Conservation (phyloP, 2,797 vertebrate genomes). For the Fringilla coelebs region DNA sequence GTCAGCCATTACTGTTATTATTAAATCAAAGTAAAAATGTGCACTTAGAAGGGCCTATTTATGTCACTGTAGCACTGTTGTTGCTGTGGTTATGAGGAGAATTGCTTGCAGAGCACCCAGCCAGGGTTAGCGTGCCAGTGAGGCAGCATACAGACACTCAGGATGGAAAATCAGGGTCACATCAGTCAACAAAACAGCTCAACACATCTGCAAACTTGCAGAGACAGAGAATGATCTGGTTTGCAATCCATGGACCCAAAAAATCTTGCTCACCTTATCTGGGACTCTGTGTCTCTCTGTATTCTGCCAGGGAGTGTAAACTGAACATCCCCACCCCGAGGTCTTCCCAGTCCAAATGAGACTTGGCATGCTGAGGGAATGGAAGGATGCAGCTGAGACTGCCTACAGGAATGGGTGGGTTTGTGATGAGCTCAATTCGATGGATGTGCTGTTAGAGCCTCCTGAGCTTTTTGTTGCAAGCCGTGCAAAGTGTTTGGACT, state of each 20-base stretch:
- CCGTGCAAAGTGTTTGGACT: neutral
- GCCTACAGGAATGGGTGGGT: accelerated
- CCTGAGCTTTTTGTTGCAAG: neutral
- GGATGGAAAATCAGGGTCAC: neutral
- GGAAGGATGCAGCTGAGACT: neutral
- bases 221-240: neutral
- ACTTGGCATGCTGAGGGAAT: neutral
- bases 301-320: neutral
- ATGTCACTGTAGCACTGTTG: neutral
- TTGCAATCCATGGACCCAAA: neutral
- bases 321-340: neutral
- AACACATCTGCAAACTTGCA: neutral
- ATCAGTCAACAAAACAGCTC: neutral
- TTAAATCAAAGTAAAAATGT: neutral
- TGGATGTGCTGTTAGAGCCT: neutral
- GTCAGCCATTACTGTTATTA: neutral
- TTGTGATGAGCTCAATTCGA: neutral
- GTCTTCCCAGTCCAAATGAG: neutral
- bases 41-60: neutral
- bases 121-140: neutral
- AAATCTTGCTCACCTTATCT: neutral
- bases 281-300: neutral
- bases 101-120: neutral
- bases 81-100: neutral
- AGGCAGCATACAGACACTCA: neutral